A percentile compares a stretch with the other conserved stretches of the same genome.
These are phyloP conservation scores for Oeneis ivallda DNA, from an alignment of 2,888 invertebrate species.

Conservation along the genomic window DNA sequence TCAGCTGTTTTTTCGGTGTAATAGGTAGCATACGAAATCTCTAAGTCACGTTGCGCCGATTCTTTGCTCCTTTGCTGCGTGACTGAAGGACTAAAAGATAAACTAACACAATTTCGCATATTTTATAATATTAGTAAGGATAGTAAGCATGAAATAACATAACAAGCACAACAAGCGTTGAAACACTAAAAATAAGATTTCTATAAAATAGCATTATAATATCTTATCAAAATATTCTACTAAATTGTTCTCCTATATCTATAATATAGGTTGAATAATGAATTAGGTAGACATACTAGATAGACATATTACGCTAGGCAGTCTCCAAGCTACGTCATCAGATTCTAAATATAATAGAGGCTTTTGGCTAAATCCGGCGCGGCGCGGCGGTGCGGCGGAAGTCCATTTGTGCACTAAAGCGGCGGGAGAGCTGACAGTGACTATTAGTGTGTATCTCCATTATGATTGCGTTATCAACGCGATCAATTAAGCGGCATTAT, in stretches of 20 bases:
- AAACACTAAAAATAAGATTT: too few species aligned
- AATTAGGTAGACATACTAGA: too few species aligned
- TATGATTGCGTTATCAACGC: slow-evolving; percentile 67
- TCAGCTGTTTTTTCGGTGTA: too few species aligned
- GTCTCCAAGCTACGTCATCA: background rate
- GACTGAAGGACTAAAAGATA: too few species aligned
- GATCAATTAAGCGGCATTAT: slow-evolving; percentile 75
- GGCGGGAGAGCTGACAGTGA: slow-evolving; percentile 43
- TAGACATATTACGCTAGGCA: background rate
- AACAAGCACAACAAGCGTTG: too few species aligned
- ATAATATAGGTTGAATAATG: background rate
- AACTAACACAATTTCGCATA: background rate
- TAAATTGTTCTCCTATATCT: background rate
- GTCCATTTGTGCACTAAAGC: slow-evolving; percentile 58
- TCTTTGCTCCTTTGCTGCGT: too few species aligned
- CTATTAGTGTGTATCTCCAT: slow-evolving; percentile 56
- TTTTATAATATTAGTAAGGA: background rate
- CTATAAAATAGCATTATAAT: too few species aligned
- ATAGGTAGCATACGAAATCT: too few species aligned
- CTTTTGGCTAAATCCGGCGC: slow-evolving; percentile 46
- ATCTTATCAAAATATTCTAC: background rate
- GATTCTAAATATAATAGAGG: slow-evolving; percentile 28
- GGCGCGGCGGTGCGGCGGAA: slow-evolving; percentile 54
- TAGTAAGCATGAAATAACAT: background rate
- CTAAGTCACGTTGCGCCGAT: too few species aligned